Conservation (phyloP, 1,140 invertebrate genomes). For the Melanaphis sacchari region DNA sequence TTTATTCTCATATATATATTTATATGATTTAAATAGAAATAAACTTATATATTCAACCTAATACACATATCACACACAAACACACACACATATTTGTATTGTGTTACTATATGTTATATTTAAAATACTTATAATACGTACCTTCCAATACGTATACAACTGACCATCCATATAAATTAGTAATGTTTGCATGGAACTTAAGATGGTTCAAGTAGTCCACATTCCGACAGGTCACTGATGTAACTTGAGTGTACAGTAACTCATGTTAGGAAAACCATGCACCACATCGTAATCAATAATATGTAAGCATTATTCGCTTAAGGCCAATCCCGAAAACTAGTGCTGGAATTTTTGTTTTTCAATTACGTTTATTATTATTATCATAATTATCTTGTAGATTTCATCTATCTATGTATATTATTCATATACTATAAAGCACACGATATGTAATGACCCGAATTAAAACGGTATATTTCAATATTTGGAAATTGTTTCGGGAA, state of each 20-base stretch:
- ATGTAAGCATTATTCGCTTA: not conserved
- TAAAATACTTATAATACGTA: not conserved
- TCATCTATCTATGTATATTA: not conserved
- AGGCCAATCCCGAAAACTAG: not conserved
- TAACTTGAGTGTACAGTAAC: not conserved
- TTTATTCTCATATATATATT: not conserved
- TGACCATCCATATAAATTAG: not conserved
- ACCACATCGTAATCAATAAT: not conserved
- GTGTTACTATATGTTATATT: not conserved
- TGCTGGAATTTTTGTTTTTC: not conserved
- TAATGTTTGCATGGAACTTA: not conserved
- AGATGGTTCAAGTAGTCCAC: not conserved
- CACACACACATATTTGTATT: not conserved
- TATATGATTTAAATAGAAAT: not conserved
- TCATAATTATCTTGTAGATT: not conserved
- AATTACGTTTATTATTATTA: not conserved
- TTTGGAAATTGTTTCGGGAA: not conserved
- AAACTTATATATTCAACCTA: not conserved
- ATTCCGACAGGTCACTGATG: too few species aligned
- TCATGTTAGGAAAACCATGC: not conserved
- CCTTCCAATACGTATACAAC: not conserved
- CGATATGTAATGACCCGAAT: not conserved
- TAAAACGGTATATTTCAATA: accelerated
- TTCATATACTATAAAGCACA: too few species aligned
- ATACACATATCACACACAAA: not conserved